These are phyloP conservation scores for Centruroides vittatus DNA, from an alignment of 1,140 invertebrate species.

Conservation along the genomic window DNA sequence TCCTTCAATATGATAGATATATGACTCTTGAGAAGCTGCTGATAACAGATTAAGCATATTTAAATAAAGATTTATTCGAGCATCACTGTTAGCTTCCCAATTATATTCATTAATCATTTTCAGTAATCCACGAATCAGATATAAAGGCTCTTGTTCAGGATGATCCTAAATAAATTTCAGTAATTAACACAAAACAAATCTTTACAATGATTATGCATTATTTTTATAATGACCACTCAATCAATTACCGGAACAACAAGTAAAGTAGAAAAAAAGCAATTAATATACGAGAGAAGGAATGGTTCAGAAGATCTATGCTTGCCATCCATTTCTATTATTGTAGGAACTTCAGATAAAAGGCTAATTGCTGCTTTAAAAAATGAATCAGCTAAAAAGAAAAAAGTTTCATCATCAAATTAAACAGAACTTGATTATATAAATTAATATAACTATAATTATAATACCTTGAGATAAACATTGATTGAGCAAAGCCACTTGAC, in stretches of 20 bases:
- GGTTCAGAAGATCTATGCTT: conserved; percentile 53
- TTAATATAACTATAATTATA: too few relatives aligned
- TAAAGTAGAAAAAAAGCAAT: conserved; percentile 63
- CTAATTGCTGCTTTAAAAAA: conserved; percentile 78
- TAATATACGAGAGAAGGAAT: conserved; percentile 49
- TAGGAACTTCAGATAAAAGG: conserved; percentile 59
- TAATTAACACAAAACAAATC: too few relatives aligned
- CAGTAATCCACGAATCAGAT: conserved; percentile 54
- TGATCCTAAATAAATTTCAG: conserved; percentile 44
- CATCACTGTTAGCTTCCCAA: conserved; percentile 44
- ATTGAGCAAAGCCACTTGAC: conserved; percentile 76
- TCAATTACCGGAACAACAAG: conserved; percentile 64
- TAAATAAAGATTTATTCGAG: conserved; percentile 43
- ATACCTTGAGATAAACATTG: conserved; percentile 81
- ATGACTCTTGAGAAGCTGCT: conserved; percentile 55
- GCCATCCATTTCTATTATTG: conserved; percentile 56
- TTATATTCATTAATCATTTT: conserved; percentile 53
- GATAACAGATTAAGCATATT: conserved; percentile 57
- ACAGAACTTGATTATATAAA: too few relatives aligned
- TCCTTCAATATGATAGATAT: conserved; percentile 65
- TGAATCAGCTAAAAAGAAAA: conserved; percentile 57
- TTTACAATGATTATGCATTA: too few relatives aligned
- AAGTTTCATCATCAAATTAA: background rate
- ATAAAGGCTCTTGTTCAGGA: conserved; percentile 65
- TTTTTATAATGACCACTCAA: too few relatives aligned